These are phyloP conservation scores for Metalampra italica DNA, from an alignment of 2,888 invertebrate genomes.

Conservation along the genomic window DNA sequence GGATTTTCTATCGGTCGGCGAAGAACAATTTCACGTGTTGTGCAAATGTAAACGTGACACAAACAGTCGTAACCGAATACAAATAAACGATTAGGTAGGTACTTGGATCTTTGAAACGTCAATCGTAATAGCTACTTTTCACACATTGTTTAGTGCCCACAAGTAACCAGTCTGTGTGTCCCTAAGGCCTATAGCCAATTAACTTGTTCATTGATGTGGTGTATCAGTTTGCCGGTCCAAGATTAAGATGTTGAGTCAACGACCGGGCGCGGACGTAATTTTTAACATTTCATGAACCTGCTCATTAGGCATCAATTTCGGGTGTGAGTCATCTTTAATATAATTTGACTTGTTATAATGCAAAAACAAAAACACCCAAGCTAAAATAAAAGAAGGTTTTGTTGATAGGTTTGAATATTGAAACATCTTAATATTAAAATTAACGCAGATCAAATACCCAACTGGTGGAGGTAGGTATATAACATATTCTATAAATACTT, in stretches of 20 bases:
- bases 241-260: conserved; percentile 39
- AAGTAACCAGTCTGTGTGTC: neutral
- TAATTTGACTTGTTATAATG: conserved; percentile 34
- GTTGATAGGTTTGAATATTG: too few species aligned
- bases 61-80: conserved; percentile 56
- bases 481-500: too few species aligned
- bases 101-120: conserved; percentile 25
- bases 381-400: too few species aligned
- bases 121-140: conserved; percentile 31
- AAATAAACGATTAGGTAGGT: conserved; percentile 32
- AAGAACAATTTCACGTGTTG: conserved; percentile 52
- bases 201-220: neutral
- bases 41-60: conserved; percentile 43
- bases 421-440: too few species aligned
- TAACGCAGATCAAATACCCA: too few species aligned
- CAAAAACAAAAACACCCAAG: neutral
- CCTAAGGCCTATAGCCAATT: neutral
- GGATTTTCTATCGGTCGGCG: conserved; percentile 41
- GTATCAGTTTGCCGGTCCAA: conserved; percentile 22
- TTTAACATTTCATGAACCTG: conserved; percentile 49
- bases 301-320: conserved; percentile 54
- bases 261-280: conserved; percentile 46
- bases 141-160: conserved; percentile 24
- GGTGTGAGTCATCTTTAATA: conserved; percentile 40
- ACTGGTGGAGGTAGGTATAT: too few species aligned